Evolutionary conservation across 1,140 invertebrate species (phyloP).

Genomic region (Mamestra configurata): DNA sequence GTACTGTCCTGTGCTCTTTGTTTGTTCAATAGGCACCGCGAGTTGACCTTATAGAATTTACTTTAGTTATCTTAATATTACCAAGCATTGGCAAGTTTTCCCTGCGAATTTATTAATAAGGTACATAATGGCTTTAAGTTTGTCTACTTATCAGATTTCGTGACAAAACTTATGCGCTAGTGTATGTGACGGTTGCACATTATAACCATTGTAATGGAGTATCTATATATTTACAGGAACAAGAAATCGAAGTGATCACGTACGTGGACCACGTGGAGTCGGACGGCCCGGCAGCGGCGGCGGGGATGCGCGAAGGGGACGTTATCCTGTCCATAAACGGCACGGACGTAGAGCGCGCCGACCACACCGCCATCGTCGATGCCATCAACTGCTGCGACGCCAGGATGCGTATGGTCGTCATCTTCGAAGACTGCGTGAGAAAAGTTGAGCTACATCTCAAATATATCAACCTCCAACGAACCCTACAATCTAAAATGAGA

Average conservation of each 20-base stretch:
- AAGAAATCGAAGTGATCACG: conserved; percentile 97
- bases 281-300: conserved; percentile 95
- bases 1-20: conserved; percentile 81
- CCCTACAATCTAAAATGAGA: conserved; percentile 94
- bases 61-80: not conserved
- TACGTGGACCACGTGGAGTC: conserved; percentile 98
- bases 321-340: conserved; percentile 98
- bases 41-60: not conserved
- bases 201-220: not conserved
- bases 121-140: not conserved
- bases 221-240: conserved; percentile 77
- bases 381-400: conserved; percentile 97
- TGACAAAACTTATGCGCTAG: not conserved
- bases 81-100: not conserved
- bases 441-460: conserved; percentile 97
- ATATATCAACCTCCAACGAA: conserved; percentile 95
- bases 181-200: too few relatives aligned
- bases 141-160: not conserved
- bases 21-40: not conserved
- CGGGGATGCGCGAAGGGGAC: conserved; percentile 97
- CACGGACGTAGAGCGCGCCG: conserved; percentile 96
- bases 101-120: not conserved
- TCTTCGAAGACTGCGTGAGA: conserved; percentile 97
- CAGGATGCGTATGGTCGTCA: conserved; percentile 97
- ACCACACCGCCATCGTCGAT: conserved; percentile 96